Percentiles rank a stretch among this genome's conserved stretches.
phyloP scores from a whole-genome alignment of 2,113 vertebrate genomes.

The Bufo gargarizans region DNA sequence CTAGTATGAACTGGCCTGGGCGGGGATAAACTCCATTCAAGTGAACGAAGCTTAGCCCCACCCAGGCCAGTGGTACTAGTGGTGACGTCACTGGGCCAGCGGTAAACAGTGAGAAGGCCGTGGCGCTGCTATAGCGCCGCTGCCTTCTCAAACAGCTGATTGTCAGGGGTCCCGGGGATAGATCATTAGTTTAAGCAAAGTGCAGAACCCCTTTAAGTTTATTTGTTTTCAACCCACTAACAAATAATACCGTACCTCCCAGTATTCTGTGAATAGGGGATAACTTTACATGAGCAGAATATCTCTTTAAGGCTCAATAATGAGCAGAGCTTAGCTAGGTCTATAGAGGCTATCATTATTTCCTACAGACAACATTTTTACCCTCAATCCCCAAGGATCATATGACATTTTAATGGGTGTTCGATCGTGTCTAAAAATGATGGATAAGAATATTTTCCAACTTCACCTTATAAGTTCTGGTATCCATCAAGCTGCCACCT shows the following conservation, averaged over 20 bases:
- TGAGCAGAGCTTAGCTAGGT: not conserved
- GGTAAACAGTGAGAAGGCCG: no score
- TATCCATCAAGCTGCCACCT: conserved; percentile 38
- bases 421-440: conserved; percentile 23
- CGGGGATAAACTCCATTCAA: no score
- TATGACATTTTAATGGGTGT: conserved; percentile 26
- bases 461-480: conserved; percentile 28
- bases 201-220: no score
- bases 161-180: no score
- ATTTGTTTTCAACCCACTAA: not conserved
- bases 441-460: conserved; percentile 47
- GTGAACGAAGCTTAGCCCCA: no score
- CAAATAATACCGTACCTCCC: not conserved
- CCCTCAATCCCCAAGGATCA: conserved; percentile 9
- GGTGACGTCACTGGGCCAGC: no score
- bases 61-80: no score
- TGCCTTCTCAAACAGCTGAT: no score
- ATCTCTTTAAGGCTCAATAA: not conserved
- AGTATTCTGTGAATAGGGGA: not conserved
- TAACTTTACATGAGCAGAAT: no score
- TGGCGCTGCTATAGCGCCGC: no score
- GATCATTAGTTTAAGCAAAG: no score
- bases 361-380: not conserved
- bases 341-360: not conserved
- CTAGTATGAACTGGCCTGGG: no score